Conservation (phyloP, 37 sponge, comb jelly and placozoan genomes). For the Mnemiopsis leidyi region DNA sequence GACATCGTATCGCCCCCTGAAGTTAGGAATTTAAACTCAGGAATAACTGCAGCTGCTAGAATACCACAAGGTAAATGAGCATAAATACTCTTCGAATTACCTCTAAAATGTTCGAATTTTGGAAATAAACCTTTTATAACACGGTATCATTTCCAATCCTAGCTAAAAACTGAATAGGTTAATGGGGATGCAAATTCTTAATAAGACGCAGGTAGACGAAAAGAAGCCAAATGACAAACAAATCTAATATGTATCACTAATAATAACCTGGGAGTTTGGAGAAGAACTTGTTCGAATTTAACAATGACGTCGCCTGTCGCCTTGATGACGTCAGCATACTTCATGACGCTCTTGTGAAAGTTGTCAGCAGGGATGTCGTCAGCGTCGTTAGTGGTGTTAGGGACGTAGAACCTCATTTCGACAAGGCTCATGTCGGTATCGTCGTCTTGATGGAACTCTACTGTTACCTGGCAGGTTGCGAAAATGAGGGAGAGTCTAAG, state of each 20-base stretch:
- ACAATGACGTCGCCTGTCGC: conserved; percentile 95
- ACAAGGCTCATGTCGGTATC: conserved; percentile 81
- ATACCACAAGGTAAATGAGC: too few species aligned
- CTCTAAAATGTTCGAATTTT: too few species aligned
- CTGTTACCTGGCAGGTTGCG: conserved; percentile 68
- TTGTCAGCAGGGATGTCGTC: conserved; percentile 68
- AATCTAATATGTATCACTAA: too few species aligned
- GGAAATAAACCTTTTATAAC: too few species aligned
- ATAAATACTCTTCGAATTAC: too few species aligned
- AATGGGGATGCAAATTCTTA: too few species aligned
- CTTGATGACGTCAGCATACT: conserved; percentile 89
- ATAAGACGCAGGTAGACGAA: too few species aligned
- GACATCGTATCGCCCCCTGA: conserved; percentile 91
- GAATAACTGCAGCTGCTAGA: too few species aligned
- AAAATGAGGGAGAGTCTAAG: neutral
- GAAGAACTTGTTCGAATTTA: conserved; percentile 79
- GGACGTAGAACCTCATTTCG: conserved; percentile 97
- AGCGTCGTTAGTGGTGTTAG: conserved; percentile 66
- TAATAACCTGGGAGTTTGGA: conserved; percentile 89
- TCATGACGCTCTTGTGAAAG: conserved; percentile 78
- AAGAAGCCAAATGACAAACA: too few species aligned
- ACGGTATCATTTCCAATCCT: too few species aligned
- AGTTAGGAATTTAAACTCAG: too few species aligned
- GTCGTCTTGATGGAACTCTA: conserved; percentile 96
- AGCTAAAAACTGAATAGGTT: too few species aligned